These are phyloP conservation scores for Frieseomelitta varia DNA, from an alignment of 1,140 invertebrate species.

Conservation along the genomic window DNA sequence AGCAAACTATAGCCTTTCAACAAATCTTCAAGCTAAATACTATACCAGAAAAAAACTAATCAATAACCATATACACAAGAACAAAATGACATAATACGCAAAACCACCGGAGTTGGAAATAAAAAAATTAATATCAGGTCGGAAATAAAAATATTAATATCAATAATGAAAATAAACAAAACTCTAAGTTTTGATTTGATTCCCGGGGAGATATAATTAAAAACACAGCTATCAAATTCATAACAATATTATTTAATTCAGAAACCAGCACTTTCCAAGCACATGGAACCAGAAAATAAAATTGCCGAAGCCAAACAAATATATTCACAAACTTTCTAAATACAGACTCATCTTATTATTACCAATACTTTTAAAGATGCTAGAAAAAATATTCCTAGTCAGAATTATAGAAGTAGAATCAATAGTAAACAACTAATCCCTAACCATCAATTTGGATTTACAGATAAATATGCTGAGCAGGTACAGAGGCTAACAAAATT, in stretches of 20 bases:
- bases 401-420: background rate
- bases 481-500: slow-evolving; percentile 22
- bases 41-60: background rate
- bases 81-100: background rate
- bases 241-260: slow-evolving; percentile 49
- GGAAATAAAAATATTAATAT: background rate
- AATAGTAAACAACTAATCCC: slow-evolving; percentile 47
- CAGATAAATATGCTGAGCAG: slow-evolving; percentile 50
- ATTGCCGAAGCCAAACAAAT: slow-evolving; percentile 63
- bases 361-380: slow-evolving; percentile 5
- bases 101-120: too few relatives aligned
- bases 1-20: slow-evolving; percentile 56
- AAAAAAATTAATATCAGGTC: too few relatives aligned
- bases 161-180: slow-evolving; percentile 41
- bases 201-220: slow-evolving; percentile 55
- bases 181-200: slow-evolving; percentile 66
- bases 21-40: slow-evolving; percentile 13
- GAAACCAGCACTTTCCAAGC: slow-evolving; percentile 49
- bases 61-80: background rate
- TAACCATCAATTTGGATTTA: slow-evolving; percentile 71
- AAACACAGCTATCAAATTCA: slow-evolving; percentile 32
- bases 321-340: slow-evolving; percentile 2
- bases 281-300: slow-evolving; percentile 73
- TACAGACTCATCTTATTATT: slow-evolving; percentile 38
- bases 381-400: slow-evolving; percentile 27